Evolutionary conservation across 2,113 vertebrate species (phyloP).

Genomic region (Neomonachus schauinslandi): DNA sequence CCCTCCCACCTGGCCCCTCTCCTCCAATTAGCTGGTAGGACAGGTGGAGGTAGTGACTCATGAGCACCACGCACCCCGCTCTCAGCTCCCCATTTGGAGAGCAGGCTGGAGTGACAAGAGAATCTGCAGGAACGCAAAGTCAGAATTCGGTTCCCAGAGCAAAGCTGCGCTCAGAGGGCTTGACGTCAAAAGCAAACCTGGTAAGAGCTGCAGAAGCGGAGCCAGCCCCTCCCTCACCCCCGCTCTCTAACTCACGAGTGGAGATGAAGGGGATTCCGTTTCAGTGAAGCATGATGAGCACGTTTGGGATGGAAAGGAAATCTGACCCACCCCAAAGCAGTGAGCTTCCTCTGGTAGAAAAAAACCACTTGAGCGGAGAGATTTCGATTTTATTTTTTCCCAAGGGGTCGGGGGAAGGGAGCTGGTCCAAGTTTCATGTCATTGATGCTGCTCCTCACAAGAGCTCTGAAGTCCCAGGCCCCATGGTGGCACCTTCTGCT

Average conservation of each 20-base stretch:
- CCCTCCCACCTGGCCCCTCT: background rate
- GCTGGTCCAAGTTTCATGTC: background rate
- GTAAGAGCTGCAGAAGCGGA: background rate
- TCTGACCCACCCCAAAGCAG: background rate
- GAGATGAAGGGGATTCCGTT: background rate
- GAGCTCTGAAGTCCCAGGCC: background rate
- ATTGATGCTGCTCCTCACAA: background rate
- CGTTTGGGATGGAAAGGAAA: background rate
- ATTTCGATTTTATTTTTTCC: background rate
- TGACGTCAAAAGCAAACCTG: background rate
- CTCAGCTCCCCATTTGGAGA: background rate
- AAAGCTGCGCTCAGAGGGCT: background rate
- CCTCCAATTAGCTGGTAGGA: background rate
- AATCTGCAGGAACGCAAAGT: background rate
- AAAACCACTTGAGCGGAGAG: background rate
- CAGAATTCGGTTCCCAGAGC: background rate
- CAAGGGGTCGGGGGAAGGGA: too few species aligned
- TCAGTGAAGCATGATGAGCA: background rate
- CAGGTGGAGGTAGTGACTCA: background rate
- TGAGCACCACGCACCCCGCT: too few species aligned
- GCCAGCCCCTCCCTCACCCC: background rate
- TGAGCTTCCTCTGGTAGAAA: background rate
- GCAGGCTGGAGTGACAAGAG: background rate
- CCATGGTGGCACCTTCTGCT: background rate
- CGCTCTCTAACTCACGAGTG: background rate